phyloP scores from a whole-genome alignment of 2,113 vertebrate species.

The Mionectes macconnelli region DNA sequence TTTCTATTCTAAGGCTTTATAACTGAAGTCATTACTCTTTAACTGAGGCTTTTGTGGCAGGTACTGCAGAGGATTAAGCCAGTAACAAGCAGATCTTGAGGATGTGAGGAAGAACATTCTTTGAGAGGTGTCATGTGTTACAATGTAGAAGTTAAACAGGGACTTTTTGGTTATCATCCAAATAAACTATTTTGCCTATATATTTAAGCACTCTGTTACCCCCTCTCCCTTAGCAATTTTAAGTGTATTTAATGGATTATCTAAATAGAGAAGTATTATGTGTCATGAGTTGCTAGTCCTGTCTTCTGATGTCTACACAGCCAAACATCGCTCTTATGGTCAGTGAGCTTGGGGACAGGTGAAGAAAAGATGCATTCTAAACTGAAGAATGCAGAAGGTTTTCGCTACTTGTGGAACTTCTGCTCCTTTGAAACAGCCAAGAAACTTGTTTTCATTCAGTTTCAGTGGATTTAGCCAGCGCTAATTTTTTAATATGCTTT shows the following conservation, averaged over 20 bases:
- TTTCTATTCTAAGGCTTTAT: too few relatives aligned
- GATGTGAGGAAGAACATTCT: too few relatives aligned
- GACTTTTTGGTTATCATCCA: not conserved
- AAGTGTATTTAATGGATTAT: not conserved
- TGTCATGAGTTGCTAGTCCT: not conserved
- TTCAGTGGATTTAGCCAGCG: not conserved
- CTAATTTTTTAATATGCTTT: not conserved
- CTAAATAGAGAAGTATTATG: not conserved
- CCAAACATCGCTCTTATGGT: not conserved
- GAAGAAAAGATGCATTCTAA: not conserved
- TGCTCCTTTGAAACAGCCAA: not conserved
- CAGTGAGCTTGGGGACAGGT: not conserved
- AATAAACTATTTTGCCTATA: not conserved
- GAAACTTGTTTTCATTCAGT: not conserved
- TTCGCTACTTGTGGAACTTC: not conserved
- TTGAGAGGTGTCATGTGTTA: too few relatives aligned
- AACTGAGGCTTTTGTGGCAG: too few relatives aligned
- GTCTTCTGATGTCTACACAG: not conserved
- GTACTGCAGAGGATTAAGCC: too few relatives aligned
- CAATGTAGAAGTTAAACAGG: not conserved
- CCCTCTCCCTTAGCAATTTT: not conserved
- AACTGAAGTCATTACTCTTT: too few relatives aligned
- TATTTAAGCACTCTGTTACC: not conserved
- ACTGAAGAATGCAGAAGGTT: not conserved
- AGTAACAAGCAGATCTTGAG: too few relatives aligned